Evolutionary conservation across 2,888 invertebrate species (phyloP).

Genomic region (Autographa pulchrina): DNA sequence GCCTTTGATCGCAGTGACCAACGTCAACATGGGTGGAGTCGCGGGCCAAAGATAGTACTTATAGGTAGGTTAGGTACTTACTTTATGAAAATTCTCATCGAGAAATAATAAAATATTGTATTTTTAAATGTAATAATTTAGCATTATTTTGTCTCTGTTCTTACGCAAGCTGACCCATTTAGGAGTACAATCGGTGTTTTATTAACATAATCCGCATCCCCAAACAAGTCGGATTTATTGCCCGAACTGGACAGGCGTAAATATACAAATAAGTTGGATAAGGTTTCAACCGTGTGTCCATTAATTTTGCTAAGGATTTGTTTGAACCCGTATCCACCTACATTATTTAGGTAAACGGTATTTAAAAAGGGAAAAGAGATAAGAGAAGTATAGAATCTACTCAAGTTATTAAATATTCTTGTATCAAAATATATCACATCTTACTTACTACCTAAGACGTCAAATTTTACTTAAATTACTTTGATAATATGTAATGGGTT

Average conservation of each 20-base stretch:
- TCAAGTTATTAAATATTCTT: neutral
- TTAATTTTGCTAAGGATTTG: conserved; percentile 1
- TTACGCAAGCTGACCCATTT: conserved; percentile 6
- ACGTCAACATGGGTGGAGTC: neutral
- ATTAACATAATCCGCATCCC: conserved; percentile 6
- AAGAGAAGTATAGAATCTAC: neutral
- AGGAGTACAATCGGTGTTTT: conserved; percentile 6
- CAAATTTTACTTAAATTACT: no score
- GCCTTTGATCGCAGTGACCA: neutral
- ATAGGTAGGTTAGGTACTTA: no score
- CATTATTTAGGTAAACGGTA: neutral
- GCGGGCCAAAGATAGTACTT: neutral
- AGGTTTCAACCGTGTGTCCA: neutral
- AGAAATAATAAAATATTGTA: neutral
- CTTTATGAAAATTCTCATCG: neutral
- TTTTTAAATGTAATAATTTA: conserved; percentile 2
- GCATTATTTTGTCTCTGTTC: neutral
- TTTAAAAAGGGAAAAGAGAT: neutral
- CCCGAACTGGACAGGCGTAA: conserved; percentile 1
- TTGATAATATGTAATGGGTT: no score
- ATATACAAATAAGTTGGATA: conserved; percentile 6
- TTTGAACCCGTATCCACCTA: neutral
- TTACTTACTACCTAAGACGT: neutral
- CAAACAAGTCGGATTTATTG: neutral
- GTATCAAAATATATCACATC: neutral